Evolutionary conservation across 92 coral and sea anemone species (phyloP).

Genomic region (Palythoa caribaeorum): DNA sequence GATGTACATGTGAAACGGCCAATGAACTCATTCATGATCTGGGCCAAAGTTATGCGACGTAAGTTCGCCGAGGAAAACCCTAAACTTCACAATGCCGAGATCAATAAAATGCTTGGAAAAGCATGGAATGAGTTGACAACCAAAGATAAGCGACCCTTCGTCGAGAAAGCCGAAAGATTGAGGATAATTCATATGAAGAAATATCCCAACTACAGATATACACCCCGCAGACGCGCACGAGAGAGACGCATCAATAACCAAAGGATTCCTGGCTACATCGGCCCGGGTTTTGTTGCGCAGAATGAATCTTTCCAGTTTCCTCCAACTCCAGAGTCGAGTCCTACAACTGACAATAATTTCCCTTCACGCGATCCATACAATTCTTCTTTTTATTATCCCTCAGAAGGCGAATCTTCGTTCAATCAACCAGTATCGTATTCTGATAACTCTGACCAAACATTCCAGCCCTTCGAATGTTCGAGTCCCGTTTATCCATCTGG

Average conservation of each 20-base stretch:
- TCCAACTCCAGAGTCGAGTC: conserved; percentile 79
- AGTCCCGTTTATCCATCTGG: conserved; percentile 55
- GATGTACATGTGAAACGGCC: conserved; percentile 98
- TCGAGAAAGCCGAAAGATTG: conserved; percentile 97
- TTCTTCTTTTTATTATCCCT: conserved; percentile 49
- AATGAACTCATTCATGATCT: conserved; percentile 99
- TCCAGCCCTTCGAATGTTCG: conserved; percentile 52
- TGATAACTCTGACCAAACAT: conserved; percentile 17
- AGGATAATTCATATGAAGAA: conserved; percentile 98
- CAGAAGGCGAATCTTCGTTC: conserved; percentile 46
- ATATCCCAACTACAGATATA: conserved; percentile 96
- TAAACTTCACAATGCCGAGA: conserved; percentile 98
- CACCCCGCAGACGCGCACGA: conserved; percentile 84
- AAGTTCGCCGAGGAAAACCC: conserved; percentile 99
- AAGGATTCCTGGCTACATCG: conserved; percentile 66
- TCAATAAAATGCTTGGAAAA: conserved; percentile 95
- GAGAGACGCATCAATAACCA: conserved; percentile 77
- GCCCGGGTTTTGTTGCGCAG: conserved; percentile 68
- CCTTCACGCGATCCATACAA: conserved; percentile 47
- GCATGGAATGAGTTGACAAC: conserved; percentile 99
- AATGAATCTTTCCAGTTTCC: conserved; percentile 71
- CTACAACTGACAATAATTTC: conserved; percentile 61
- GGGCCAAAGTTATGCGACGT: conserved; percentile 99
- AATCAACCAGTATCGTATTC: conserved; percentile 37
- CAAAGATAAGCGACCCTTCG: conserved; percentile 98